phyloP scores from a whole-genome alignment of 2,113 vertebrate species.

The Pedetes capensis region DNA sequence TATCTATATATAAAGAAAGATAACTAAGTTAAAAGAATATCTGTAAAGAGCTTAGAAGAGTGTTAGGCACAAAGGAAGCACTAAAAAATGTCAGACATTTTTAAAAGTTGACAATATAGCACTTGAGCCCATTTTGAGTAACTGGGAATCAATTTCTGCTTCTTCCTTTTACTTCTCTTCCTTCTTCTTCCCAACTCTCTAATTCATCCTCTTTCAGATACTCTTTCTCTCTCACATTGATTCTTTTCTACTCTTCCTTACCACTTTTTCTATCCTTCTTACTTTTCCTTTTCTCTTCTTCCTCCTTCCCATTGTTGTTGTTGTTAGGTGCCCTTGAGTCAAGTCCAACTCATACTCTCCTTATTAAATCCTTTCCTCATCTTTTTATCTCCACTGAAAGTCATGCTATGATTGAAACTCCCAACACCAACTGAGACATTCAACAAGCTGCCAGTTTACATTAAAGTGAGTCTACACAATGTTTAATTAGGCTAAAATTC shows the following conservation, averaged over 20 bases:
- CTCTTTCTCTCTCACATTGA: neutral
- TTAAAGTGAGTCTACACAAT: neutral
- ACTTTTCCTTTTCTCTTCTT: neutral
- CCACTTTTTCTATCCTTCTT: neutral
- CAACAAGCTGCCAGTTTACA: neutral
- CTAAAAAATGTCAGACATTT: neutral
- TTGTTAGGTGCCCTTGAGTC: no score
- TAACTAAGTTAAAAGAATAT: neutral
- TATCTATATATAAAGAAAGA: neutral
- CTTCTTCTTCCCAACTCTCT: neutral
- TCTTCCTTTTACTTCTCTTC: neutral
- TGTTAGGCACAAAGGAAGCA: neutral
- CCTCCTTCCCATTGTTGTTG: neutral
- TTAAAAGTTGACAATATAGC: neutral
- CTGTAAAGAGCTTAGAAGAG: neutral
- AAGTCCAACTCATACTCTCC: neutral
- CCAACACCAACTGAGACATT: slow-evolving; percentile 1
- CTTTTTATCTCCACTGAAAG: neutral
- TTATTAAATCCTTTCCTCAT: neutral
- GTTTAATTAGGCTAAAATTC: no score
- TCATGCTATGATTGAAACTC: neutral
- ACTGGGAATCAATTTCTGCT: neutral
- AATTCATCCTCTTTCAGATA: neutral
- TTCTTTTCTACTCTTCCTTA: neutral
- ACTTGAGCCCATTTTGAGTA: neutral